Evolutionary conservation across 2,888 invertebrate species (phyloP).

Genomic region (Nipponacmea schrenckii): DNA sequence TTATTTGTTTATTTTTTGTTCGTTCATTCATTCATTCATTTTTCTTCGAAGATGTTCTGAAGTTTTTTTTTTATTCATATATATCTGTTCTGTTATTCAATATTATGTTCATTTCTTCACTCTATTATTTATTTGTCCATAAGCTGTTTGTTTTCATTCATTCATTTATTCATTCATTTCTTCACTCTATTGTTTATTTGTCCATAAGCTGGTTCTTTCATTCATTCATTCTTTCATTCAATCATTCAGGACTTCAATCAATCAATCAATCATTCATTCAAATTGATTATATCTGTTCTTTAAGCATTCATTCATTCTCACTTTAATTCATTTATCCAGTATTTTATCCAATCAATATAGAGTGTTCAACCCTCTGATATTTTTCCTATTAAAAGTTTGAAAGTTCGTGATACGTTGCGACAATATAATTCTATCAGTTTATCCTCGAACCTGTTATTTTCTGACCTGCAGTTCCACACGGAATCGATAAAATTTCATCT

Average conservation of each 20-base stretch:
- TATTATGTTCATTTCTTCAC: not conserved
- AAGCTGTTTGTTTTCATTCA: not conserved
- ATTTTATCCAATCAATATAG: not conserved
- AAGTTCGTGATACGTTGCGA: too few species aligned
- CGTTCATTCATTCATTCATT: too few species aligned
- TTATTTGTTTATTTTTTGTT: too few species aligned
- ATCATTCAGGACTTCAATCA: slow-evolving; percentile 5
- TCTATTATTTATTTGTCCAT: not conserved
- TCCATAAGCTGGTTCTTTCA: slow-evolving; percentile 4
- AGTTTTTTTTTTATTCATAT: too few species aligned
- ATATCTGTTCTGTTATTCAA: too few species aligned
- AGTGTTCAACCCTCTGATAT: not conserved
- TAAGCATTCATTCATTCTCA: not conserved
- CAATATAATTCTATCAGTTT: too few species aligned
- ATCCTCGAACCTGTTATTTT: too few species aligned
- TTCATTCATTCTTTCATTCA: slow-evolving; percentile 12
- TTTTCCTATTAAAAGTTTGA: too few species aligned
- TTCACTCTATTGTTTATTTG: not conserved
- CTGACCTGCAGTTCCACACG: too few species aligned
- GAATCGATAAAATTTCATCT: too few species aligned
- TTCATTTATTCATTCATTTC: not conserved
- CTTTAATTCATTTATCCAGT: not conserved
- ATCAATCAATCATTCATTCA: slow-evolving; percentile 17
- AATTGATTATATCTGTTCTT: not conserved
- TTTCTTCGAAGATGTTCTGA: not conserved